phyloP scores from a whole-genome alignment of 1,140 invertebrate genomes.

The Paralvinella palmiformis region DNA sequence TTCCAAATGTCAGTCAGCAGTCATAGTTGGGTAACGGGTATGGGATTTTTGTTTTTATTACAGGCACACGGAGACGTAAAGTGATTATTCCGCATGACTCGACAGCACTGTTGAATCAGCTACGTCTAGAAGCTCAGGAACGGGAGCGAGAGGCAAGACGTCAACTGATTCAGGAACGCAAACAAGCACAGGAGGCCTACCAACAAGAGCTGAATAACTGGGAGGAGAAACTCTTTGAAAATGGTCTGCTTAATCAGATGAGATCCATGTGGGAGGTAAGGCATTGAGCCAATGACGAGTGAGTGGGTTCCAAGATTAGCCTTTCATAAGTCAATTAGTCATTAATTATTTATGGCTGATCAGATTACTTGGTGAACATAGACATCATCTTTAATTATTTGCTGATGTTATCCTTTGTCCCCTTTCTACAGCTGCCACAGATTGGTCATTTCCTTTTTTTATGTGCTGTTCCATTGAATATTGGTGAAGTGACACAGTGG shows the following conservation, averaged over 20 bases:
- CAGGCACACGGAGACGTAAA: slow-evolving; percentile 20
- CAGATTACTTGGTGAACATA: too few species aligned
- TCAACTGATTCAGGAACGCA: slow-evolving; percentile 40
- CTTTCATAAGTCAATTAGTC: neutral
- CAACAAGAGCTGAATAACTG: slow-evolving; percentile 45
- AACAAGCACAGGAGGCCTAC: slow-evolving; percentile 39
- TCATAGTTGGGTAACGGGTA: too few species aligned
- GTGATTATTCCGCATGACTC: slow-evolving; percentile 32
- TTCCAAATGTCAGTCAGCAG: too few species aligned
- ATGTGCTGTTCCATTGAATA: slow-evolving; percentile 52
- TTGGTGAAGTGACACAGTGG: slow-evolving; percentile 55
- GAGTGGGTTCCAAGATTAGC: slow-evolving; percentile 4
- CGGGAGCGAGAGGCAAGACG: slow-evolving; percentile 37
- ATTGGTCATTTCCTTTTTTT: slow-evolving; percentile 59
- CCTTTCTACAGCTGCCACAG: slow-evolving; percentile 52
- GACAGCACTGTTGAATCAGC: slow-evolving; percentile 41
- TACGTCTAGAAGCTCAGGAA: slow-evolving; percentile 42
- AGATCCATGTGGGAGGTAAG: slow-evolving; percentile 52
- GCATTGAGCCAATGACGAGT: slow-evolving; percentile 14
- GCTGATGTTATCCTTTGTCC: too few species aligned
- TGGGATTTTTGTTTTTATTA: too few species aligned
- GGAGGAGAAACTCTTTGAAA: slow-evolving; percentile 46
- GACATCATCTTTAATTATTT: too few species aligned
- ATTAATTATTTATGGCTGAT: too few species aligned
- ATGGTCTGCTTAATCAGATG: slow-evolving; percentile 35